Conservation (phyloP, 2,797 vertebrate species). For the Chiloscyllium punctatum region DNA sequence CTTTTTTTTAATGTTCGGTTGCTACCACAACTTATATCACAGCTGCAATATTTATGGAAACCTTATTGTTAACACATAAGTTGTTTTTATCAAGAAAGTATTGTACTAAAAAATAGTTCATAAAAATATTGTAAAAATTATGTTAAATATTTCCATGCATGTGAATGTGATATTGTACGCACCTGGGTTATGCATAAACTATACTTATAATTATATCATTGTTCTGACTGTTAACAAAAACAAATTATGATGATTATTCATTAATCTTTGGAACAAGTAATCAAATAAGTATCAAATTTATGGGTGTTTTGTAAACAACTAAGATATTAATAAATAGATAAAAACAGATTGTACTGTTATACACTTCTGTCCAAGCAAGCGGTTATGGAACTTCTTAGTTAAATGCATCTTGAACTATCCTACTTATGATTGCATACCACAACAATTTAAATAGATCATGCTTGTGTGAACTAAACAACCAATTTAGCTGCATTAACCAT, state of each 20-base stretch:
- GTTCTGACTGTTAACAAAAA: neutral
- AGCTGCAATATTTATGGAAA: neutral
- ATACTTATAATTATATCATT: neutral
- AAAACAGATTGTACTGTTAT: neutral
- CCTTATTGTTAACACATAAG: too few relatives aligned
- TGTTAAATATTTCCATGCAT: neutral
- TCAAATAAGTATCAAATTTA: neutral
- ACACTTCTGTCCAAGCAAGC: neutral
- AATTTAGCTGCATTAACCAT: neutral
- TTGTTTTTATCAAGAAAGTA: neutral
- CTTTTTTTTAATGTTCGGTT: neutral
- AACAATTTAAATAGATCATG: neutral
- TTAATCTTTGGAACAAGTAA: constrained; percentile 4
- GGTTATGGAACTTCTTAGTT: neutral
- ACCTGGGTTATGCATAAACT: neutral
- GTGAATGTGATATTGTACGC: neutral
- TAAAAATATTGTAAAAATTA: neutral
- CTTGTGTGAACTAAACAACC: neutral
- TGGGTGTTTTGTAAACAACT: neutral
- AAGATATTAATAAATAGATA: neutral
- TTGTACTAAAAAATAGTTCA: neutral
- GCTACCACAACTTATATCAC: neutral
- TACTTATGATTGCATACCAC: neutral
- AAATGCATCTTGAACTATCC: neutral
- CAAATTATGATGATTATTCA: neutral